A percentile compares a stretch with the other conserved stretches of the same genome.
phyloP scores from a whole-genome alignment of 2,113 vertebrate species.

The Monarcha castaneiventris region DNA sequence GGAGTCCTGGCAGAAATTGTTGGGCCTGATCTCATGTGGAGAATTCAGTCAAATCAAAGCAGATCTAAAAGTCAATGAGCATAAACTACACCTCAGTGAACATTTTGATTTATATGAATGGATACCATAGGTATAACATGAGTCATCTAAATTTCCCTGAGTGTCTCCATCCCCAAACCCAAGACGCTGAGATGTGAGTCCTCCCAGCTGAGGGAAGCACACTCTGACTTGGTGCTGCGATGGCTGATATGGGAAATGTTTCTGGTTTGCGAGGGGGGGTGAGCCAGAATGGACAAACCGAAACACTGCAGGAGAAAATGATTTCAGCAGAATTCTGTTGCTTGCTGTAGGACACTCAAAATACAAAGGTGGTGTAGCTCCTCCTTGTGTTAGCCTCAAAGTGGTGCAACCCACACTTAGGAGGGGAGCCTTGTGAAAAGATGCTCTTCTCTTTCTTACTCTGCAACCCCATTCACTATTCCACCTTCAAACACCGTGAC shows the following conservation, averaged over 20 bases:
- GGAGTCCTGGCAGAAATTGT: background rate
- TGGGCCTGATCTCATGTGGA: background rate
- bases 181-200: background rate
- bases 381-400: conserved; percentile 30
- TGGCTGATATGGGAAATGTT: background rate
- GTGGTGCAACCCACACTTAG: background rate
- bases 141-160: background rate
- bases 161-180: background rate
- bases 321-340: background rate
- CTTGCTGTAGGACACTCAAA: background rate
- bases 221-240: too few relatives aligned
- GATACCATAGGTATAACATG: background rate
- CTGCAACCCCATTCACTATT: background rate
- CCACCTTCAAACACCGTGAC: background rate
- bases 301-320: background rate
- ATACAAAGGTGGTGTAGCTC: conserved; percentile 5
- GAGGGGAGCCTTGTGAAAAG: background rate
- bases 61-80: background rate
- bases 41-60: background rate
- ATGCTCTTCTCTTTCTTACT: background rate
- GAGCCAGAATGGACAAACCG: background rate
- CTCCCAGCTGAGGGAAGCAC: background rate
- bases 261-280: background rate
- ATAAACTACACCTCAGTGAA: background rate
- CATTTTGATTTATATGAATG: background rate